Conservation (phyloP, 2,113 vertebrate genomes). For the Pelodiscus sinensis region DNA sequence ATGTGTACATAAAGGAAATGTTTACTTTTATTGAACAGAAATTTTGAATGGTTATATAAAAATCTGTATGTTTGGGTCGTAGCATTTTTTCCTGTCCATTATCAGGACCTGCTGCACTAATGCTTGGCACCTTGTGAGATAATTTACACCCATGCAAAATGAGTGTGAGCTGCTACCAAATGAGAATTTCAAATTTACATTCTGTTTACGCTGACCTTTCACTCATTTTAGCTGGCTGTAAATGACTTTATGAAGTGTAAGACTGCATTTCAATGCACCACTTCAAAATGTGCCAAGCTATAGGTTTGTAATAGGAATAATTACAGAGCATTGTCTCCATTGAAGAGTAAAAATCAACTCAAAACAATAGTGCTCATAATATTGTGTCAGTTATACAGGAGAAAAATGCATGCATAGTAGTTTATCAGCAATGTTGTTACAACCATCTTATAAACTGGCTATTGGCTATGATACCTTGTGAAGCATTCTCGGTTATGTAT, state of each 20-base stretch:
- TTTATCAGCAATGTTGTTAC: not conserved
- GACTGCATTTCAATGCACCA: fast-evolving
- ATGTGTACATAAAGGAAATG: fast-evolving
- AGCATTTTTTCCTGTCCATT: fast-evolving
- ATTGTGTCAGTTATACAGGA: not conserved
- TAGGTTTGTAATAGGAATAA: not conserved
- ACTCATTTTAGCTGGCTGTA: fast-evolving
- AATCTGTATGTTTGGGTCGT: not conserved
- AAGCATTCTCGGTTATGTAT: fast-evolving
- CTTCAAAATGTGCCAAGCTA: not conserved
- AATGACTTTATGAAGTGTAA: not conserved
- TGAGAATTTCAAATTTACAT: not conserved
- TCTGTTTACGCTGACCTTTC: fast-evolving
- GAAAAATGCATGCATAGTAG: not conserved
- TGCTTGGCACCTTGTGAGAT: not conserved
- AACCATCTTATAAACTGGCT: fast-evolving
- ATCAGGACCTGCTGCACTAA: not conserved
- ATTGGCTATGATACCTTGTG: fast-evolving
- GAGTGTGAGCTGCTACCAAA: not conserved
- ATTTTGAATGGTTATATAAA: not conserved
- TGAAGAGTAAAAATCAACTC: not conserved
- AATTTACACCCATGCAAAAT: not conserved
- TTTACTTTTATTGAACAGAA: not conserved
- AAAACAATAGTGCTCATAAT: fast-evolving
- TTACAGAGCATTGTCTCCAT: fast-evolving